Percentiles rank a stretch among this genome's conserved stretches.
Conservation (phyloP, 2,113 vertebrate species). For the Electrona antarctica region DNA sequence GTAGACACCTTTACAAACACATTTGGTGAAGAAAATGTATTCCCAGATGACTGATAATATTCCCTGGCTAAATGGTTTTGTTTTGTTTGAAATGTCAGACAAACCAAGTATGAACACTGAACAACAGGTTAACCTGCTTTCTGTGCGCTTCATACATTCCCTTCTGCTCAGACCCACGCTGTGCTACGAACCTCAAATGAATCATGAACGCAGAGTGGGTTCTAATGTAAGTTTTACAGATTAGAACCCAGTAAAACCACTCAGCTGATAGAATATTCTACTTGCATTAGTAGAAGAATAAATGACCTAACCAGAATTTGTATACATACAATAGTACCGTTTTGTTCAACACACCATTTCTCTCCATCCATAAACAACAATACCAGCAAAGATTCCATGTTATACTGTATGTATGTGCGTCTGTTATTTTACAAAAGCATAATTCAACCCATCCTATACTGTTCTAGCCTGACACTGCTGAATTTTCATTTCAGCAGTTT, state of each 20-base stretch:
- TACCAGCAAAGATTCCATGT: too few relatives aligned
- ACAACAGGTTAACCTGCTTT: neutral
- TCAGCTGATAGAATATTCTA: constrained; percentile 20
- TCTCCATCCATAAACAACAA: too few relatives aligned
- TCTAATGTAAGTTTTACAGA: constrained; percentile 18
- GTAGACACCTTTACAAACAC: neutral
- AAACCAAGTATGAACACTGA: constrained; percentile 1
- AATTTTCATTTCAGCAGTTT: too few relatives aligned
- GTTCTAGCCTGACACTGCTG: too few relatives aligned
- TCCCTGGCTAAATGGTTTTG: too few relatives aligned
- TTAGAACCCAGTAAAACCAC: too few relatives aligned
- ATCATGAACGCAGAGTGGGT: constrained; percentile 18
- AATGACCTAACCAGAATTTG: neutral
- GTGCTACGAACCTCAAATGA: constrained; percentile 25
- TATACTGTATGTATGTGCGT: too few relatives aligned
- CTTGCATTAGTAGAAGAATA: constrained; percentile 28
- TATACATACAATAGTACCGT: too few relatives aligned
- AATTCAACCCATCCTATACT: too few relatives aligned
- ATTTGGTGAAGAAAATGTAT: neutral
- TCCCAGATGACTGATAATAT: too few relatives aligned
- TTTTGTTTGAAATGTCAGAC: neutral
- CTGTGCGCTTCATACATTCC: neutral
- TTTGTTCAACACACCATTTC: too few relatives aligned
- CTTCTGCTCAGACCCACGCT: constrained; percentile 11
- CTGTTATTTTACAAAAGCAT: too few relatives aligned